Evolutionary conservation across 1,140 invertebrate species (phyloP).

Genomic region (Diorhabda carinulata): DNA sequence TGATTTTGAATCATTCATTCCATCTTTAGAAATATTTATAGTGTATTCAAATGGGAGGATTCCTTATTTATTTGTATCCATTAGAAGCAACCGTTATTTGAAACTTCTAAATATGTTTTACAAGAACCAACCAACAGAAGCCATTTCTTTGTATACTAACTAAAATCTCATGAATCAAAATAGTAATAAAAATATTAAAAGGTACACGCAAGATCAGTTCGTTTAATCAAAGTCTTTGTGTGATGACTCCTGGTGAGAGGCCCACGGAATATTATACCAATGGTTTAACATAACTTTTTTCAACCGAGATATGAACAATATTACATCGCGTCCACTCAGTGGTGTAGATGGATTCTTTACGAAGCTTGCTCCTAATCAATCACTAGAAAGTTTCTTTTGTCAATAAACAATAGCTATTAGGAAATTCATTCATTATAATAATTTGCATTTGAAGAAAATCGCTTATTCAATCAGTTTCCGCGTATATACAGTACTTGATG

Average conservation of each 20-base stretch:
- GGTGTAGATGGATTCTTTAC: neutral
- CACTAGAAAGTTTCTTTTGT: too few species aligned
- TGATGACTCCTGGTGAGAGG: neutral
- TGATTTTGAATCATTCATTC: too few species aligned
- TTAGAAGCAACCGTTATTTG: too few species aligned
- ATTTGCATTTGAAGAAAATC: too few species aligned
- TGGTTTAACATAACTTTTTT: conserved; percentile 1
- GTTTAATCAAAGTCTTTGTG: neutral
- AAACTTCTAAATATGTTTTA: neutral
- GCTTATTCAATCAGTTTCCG: too few species aligned
- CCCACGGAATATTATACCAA: neutral
- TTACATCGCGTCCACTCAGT: neutral
- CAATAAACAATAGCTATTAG: too few species aligned
- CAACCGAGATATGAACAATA: conserved; percentile 3
- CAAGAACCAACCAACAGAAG: neutral
- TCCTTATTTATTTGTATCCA: too few species aligned
- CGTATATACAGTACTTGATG: too few species aligned
- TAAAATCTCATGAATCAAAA: conserved; percentile 3
- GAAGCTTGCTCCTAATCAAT: neutral
- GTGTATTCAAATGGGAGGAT: too few species aligned
- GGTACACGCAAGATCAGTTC: neutral
- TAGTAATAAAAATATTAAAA: conserved; percentile 1
- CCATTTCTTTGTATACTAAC: neutral
- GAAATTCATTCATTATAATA: too few species aligned
- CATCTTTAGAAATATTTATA: too few species aligned